Base-by-base conservation (phyloP, 2,888 invertebrate genomes). In the Poecilobothrus nobilitatus region DNA sequence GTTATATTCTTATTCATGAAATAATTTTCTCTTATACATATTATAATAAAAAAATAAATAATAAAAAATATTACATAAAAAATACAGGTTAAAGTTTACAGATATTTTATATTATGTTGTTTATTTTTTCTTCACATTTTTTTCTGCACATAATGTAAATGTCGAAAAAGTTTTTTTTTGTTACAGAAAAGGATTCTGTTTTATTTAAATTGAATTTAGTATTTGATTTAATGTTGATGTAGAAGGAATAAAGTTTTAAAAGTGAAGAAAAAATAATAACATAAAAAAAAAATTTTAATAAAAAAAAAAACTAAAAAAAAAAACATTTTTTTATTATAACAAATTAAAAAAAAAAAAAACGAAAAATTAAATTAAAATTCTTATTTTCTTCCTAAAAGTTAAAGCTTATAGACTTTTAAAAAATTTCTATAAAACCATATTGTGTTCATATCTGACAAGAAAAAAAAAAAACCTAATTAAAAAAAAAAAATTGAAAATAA, bases 201-300 rank as follows among this genome's bases (percentile, higher is more conserved):
- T 53, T 27, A 27, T 27, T 27, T 2, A 27, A 27, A 27, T 27
- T 27, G 2, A 27, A 27, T 2, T 53, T 15, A 53, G 53, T 53
- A 53, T 53, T 18, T 53, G 53, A 53, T 53, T 53, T 53, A 53
- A 53, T 53, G 53, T 53, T 53, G 53, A 53, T n/a, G 15, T 53
- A 53, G 53, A 53, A 53, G 15, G 53, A 53, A 53, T 15, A 53
- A 53, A 53, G 5, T 53, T 53, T 18, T 6, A 37, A 53, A 53
- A 53, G 53, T 53, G 41, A 15, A 18, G 18, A 6, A 53, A 18
- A 53, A 53, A 6, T 44, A 44, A 44, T 10, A 44, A 44, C 6
- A 44, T 10, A 44, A 3, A 44, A 44, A 3, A 44, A 3, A 44
- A 44, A 44, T 12, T 53, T 53, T 53, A 53, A 53, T 53, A 18